Conservation (phyloP, 2,113 vertebrate genomes). For the Dicrurus megarhynchus region DNA sequence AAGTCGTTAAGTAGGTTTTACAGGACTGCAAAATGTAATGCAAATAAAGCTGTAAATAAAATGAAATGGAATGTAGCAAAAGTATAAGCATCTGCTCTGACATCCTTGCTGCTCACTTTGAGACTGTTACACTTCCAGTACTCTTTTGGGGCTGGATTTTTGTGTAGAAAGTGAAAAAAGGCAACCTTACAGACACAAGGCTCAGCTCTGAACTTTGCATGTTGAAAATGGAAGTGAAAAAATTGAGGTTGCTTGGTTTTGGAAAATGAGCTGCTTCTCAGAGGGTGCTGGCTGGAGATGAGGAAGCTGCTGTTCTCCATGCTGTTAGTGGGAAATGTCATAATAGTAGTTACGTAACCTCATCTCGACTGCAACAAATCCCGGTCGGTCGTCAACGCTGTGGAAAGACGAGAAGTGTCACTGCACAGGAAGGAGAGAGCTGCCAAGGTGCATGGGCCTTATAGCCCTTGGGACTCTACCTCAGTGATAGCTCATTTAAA, state of each 20-base stretch:
- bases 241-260: neutral
- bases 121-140: neutral
- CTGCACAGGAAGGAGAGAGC: neutral
- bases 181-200: neutral
- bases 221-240: neutral
- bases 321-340: conserved; percentile 83
- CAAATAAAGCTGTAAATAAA: neutral
- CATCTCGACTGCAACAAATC: conserved; percentile 82
- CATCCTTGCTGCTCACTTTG: accelerated
- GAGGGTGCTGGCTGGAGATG: neutral
- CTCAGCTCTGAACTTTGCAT: neutral
- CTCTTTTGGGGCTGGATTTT: neutral
- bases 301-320: neutral
- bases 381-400: conserved; percentile 83
- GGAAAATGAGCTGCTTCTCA: neutral
- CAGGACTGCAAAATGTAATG: neutral
- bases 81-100: neutral
- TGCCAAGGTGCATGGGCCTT: neutral
- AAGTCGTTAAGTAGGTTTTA: neutral
- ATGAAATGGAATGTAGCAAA: neutral
- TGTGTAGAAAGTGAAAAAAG: neutral
- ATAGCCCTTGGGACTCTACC: too few species aligned
- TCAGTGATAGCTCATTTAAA: neutral
- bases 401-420: neutral
- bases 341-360: conserved; percentile 92